Evolutionary conservation across 1,140 invertebrate species (phyloP), one percentile per base, ranked within the genome.

Genomic region (Bombus pascuorum): DNA sequence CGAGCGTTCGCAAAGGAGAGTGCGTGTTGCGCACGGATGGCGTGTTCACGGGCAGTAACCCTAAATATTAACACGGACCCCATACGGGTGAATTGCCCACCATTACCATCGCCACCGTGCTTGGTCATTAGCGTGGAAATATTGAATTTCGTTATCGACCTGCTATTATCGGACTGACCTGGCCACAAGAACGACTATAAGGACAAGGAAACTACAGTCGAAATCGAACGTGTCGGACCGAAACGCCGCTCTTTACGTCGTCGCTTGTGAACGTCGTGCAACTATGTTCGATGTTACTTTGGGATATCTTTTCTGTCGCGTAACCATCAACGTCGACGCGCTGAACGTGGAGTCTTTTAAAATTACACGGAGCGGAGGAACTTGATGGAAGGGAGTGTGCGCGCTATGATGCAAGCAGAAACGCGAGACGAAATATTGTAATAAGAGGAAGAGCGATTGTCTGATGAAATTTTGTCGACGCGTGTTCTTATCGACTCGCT

Each of bases 61-160:
- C 92, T 93, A 94, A 94, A 94, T 93, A 93, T 93, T 93, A 94
- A 92, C 91, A 91, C 88, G 85, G 75, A 88, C 78, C 92, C 85
- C 91, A 79, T 88, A 89, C 89, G 74, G 59, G 83, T 87, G 91
- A 91, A 93, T 92, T 91, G 87, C 90, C 82, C 84, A 85, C 91
- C 91, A 93, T 92, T 93, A 92, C 86, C 83, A 86, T 89, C 88
- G 88, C 71, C 79, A 79, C 78, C 70, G 81, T 34, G 81, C 85
- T 79, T 85, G 85, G 88, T 88, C 86, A 91, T 94, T 91, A 92
- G 86, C 89, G 85, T 80, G 62, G 91, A 94, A 93, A 93, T 93
- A 94, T 94, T 93, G 92, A 93, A 93, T 94, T 92, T 94, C 87
- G 88, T 90, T 93, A 93, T 92, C 91, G 92, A 89, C 87, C 86